These are phyloP conservation scores for Hormaphis cornu DNA, from an alignment of 1,140 invertebrate species.

Conservation along the genomic window DNA sequence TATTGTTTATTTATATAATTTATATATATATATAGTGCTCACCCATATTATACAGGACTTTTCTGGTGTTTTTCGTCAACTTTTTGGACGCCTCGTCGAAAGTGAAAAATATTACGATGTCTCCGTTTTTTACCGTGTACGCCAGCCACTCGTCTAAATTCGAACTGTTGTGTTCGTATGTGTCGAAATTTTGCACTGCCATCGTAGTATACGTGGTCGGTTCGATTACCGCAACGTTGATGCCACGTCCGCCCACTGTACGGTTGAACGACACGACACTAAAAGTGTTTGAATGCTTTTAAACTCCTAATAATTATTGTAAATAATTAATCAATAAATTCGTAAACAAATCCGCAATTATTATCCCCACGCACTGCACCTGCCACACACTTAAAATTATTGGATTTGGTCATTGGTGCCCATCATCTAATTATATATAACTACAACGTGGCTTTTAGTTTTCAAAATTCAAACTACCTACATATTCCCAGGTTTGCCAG, in stretches of 20 bases:
- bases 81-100: conserved; percentile 40
- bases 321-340: no score
- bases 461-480: no score
- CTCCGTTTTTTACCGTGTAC: conserved; percentile 33
- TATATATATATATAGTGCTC: not conserved
- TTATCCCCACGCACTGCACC: no score
- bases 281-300: not conserved
- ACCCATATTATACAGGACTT: conserved; percentile 37
- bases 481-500: no score
- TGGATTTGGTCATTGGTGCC: no score
- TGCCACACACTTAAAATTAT: no score
- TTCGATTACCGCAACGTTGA: conserved; percentile 39
- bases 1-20: not conserved
- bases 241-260: conserved; percentile 36
- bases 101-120: conserved; percentile 40
- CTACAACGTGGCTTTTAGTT: no score
- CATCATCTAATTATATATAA: no score
- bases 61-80: conserved; percentile 37
- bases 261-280: conserved; percentile 20
- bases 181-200: conserved; percentile 38
- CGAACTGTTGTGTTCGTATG: conserved; percentile 38
- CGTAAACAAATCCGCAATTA: no score
- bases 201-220: conserved; percentile 35
- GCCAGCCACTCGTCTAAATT: conserved; percentile 37
- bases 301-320: no score